Base-by-base conservation (phyloP, 2,888 invertebrate species). In the Cremastinae sp. region DNA sequence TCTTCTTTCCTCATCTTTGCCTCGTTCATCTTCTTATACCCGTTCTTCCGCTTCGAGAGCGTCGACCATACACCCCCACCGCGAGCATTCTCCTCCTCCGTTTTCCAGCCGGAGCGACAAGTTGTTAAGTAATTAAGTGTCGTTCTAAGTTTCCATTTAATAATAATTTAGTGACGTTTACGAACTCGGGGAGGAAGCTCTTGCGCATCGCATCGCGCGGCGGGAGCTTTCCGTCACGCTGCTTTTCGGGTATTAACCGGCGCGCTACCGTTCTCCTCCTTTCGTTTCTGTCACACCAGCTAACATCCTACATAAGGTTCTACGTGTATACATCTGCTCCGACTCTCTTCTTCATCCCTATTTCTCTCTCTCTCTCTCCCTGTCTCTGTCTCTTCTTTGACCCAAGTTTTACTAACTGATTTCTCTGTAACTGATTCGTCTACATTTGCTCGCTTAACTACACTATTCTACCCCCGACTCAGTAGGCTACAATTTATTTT, bases 91-190 rank as follows among this genome's bases (percentile, higher is more conserved):
- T 71, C 66, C 72, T 76, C 65, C 74, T 75, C 62, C 75, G 68
- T n/a, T n/a, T n/a, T n/a, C n/a, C 77, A 58, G 55, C 61, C 72
- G 74, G 81, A 81, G 79, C 81, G 85, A 84, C 83, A 86, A 85
- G 84, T 86, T 84, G 84, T 85, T 85, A 85, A 84, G 84, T 85
- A 85, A 86, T 86, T 86, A 86, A 86, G 83, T 83, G 83, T 84
- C 84, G 82, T 84, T 84, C 81, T 82, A 84, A 84, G 83, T 85
- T 85, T 83, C 78, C 83, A 82, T 82, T 85, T 84, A 86, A 84
- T 85, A 87, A 86, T 86, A 85, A 85, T 85, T 86, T 83, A 85
- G 84, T 83, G 83, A 84, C 80, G 82, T 83, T 81, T 81, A 75
- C 81, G 78, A 83, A 84, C 82, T 83, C 81, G 78, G 78, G 62